A percentile compares a stretch with the other conserved stretches of the same genome.
Evolutionary conservation across 1,140 invertebrate genomes (phyloP).

Genomic region (Protaetia brevitarsis): DNA sequence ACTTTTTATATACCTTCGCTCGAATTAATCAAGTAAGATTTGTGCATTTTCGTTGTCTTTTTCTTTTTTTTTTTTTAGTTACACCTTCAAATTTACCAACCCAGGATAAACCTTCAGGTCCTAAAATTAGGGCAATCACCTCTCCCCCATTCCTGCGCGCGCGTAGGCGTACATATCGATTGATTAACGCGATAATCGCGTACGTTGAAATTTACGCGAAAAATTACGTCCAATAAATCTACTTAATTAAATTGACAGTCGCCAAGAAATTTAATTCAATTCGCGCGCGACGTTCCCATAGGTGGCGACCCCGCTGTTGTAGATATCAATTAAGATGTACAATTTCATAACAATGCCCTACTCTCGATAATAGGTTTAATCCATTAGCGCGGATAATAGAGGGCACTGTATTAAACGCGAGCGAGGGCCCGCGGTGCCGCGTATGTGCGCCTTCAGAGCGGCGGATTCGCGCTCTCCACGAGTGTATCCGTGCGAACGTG

Average conservation of each 20-base stretch:
- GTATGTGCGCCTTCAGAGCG: too few relatives aligned
- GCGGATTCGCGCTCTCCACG: too few relatives aligned
- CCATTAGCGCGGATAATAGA: constrained; percentile 26
- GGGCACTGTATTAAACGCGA: constrained; percentile 6
- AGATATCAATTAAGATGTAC: constrained; percentile 20
- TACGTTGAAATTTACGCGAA: constrained; percentile 9
- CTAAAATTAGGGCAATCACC: too few relatives aligned
- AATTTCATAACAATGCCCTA: constrained; percentile 21
- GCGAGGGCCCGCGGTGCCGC: neutral
- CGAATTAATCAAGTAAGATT: too few relatives aligned
- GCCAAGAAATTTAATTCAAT: constrained; percentile 7
- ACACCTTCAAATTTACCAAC: too few relatives aligned
- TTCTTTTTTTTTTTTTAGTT: too few relatives aligned
- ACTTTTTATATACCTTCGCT: too few relatives aligned
- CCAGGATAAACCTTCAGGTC: too few relatives aligned
- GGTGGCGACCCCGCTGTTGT: neutral
- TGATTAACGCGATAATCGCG: constrained; percentile 1
- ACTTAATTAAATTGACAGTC: constrained; percentile 11
- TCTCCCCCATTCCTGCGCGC: too few relatives aligned
- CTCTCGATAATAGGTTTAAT: constrained; percentile 26
- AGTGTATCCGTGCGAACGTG: too few relatives aligned
- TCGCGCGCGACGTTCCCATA: constrained; percentile 1
- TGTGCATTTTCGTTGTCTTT: too few relatives aligned
- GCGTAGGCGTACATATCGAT: neutral
- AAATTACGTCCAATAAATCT: constrained; percentile 15